Evolutionary conservation across 2,113 vertebrate genomes (phyloP).

Genomic region (Pogona vitticeps): DNA sequence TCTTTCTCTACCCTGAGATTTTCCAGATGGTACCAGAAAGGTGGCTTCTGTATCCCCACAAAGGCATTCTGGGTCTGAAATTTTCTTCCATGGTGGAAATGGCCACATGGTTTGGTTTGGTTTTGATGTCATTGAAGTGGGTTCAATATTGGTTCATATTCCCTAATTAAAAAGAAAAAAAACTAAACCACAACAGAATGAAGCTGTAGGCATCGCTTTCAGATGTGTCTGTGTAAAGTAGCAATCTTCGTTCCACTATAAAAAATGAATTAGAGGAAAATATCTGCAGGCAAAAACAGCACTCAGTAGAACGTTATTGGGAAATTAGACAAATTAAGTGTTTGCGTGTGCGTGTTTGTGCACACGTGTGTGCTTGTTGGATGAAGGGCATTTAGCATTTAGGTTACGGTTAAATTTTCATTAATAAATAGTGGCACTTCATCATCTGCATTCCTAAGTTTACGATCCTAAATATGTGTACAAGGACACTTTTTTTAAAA

Average conservation of each 20-base stretch:
- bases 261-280: conserved; percentile 17
- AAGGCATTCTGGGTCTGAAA: background rate
- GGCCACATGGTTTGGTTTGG: background rate
- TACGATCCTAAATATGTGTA: too few relatives aligned
- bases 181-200: background rate
- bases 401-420: background rate
- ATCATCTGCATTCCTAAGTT: background rate
- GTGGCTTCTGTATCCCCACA: background rate
- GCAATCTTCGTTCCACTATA: background rate
- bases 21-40: background rate
- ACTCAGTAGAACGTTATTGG: background rate
- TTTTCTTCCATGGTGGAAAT: background rate
- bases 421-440: background rate
- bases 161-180: background rate
- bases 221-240: background rate
- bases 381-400: background rate
- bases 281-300: conserved; percentile 5
- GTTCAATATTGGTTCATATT: too few relatives aligned
- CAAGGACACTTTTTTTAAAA: background rate
- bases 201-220: background rate
- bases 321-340: background rate
- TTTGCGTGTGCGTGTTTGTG: background rate
- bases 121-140: background rate
- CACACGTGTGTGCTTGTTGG: too few relatives aligned
- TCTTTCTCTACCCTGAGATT: background rate